Evolutionary conservation across 2,797 vertebrate genomes (phyloP).

Genomic region (Tenualosa thibaudeaui): DNA sequence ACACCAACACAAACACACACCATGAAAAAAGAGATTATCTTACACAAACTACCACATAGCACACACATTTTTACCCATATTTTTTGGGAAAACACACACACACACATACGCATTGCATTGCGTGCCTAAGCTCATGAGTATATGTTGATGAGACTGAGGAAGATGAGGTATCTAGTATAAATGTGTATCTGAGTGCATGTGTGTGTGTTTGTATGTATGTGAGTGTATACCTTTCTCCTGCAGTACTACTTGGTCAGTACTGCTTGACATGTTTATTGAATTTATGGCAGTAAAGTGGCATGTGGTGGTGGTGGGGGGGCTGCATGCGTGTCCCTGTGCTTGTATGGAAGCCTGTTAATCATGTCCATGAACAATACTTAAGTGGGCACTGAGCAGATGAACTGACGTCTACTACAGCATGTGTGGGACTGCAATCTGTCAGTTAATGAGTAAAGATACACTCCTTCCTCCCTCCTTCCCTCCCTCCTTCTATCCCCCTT

Average conservation of each 20-base stretch:
- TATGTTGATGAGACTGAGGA: background rate
- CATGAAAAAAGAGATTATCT: background rate
- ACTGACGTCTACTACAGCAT: constrained; percentile 3
- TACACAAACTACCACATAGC: background rate
- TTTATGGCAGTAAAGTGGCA: background rate
- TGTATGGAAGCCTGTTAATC: background rate
- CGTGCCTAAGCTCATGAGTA: background rate
- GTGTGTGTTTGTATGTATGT: background rate
- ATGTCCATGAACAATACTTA: background rate
- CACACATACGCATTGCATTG: background rate
- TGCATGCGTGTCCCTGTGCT: background rate
- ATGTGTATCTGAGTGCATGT: background rate
- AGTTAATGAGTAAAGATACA: background rate
- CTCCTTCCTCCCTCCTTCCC: background rate
- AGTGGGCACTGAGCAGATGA: background rate
- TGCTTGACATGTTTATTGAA: background rate
- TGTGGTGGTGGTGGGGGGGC: background rate
- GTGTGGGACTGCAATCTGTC: constrained; percentile 17
- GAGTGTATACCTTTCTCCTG: background rate
- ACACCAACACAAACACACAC: constrained; percentile 24
- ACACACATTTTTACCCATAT: background rate
- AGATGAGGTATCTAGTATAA: background rate
- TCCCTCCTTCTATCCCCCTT: background rate
- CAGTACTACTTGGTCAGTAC: background rate
- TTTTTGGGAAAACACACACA: background rate